These are phyloP conservation scores for Psilopogon haemacephalus DNA, from an alignment of 2,113 vertebrate species.

Conservation along the genomic window DNA sequence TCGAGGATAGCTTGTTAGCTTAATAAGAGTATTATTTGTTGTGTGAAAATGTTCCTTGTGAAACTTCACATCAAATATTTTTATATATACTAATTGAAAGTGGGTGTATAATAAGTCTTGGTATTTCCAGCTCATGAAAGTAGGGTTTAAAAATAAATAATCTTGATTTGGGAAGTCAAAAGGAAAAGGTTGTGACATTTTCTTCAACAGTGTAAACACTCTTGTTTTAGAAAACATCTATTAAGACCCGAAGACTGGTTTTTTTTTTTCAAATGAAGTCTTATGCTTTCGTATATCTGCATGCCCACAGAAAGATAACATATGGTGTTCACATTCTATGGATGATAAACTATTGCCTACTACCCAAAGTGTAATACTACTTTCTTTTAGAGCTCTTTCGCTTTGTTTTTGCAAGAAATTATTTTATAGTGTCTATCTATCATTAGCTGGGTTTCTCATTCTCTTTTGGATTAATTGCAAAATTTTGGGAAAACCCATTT, in stretches of 20 bases:
- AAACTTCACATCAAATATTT: slow-evolving; percentile 52
- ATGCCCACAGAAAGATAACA: slow-evolving; percentile 21
- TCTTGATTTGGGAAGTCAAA: slow-evolving; percentile 50
- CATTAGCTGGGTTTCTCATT: neutral
- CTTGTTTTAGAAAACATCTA: slow-evolving; percentile 15
- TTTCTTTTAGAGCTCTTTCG: neutral
- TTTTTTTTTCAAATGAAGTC: neutral
- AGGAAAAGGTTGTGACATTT: slow-evolving; percentile 62
- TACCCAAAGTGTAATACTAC: neutral
- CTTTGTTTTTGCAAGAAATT: neutral
- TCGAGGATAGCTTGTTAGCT: slow-evolving; percentile 27
- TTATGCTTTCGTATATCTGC: slow-evolving; percentile 22
- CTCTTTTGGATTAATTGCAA: neutral
- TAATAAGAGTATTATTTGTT: slow-evolving; percentile 39
- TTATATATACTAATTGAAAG: slow-evolving; percentile 48
- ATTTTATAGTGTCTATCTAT: neutral
- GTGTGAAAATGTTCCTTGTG: slow-evolving; percentile 16
- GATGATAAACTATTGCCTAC: slow-evolving; percentile 24
- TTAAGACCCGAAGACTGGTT: neutral
- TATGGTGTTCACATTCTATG: slow-evolving; percentile 49
- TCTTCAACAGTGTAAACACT: slow-evolving; percentile 32
- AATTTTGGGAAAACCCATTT: neutral
- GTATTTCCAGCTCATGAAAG: slow-evolving; percentile 42
- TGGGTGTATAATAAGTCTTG: slow-evolving; percentile 50
- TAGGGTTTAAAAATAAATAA: slow-evolving; percentile 52